Percentiles rank a stretch among this genome's conserved stretches.
Conservation (phyloP, 2,113 vertebrate species). For the mouse (Mus musculus) region GRCm39 chr7:100774001-100774500, state of each 20-base stretch:
- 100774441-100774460: background rate
- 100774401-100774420: too few relatives aligned
- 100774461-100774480: background rate
- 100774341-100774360: background rate
- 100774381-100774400: background rate
- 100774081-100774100: conserved; percentile 53
- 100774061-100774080: conserved; percentile 30
- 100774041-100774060: conserved; percentile 55
- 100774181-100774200: conserved; percentile 10
- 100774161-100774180: conserved; percentile 36
- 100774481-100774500: background rate
- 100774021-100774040: conserved; percentile 51
- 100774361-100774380: background rate
- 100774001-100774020: conserved; percentile 54
- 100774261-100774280: background rate
- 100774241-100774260: background rate
- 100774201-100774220: background rate
- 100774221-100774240: background rate
- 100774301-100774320: background rate
- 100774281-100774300: background rate
- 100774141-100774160: conserved; percentile 53
- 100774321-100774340: background rate
- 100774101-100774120: conserved; percentile 3
- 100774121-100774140: background rate
- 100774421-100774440: background rate